These are phyloP conservation scores for Stylophora pistillata DNA, from an alignment of 64 coral and sea anemone species.

Conservation along the genomic window DNA sequence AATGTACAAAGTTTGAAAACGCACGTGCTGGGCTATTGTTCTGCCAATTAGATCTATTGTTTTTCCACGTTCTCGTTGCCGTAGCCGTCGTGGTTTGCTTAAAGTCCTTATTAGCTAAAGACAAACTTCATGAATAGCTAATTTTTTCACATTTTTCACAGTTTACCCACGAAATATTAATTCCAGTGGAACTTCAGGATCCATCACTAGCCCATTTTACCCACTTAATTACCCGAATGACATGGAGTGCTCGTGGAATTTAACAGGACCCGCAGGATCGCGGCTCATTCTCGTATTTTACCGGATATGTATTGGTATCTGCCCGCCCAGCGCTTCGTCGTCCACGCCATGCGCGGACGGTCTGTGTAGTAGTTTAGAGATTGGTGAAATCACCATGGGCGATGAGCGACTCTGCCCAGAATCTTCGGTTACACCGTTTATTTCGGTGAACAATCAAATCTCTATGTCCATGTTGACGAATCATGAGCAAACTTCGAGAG, in stretches of 20 bases:
- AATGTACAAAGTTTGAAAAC: no score
- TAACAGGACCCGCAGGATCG: neutral
- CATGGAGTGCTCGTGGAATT: slow-evolving; percentile 28
- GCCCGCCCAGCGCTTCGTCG: neutral
- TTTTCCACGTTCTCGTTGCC: no score
- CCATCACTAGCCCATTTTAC: slow-evolving; percentile 6
- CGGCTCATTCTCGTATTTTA: slow-evolving; percentile 5
- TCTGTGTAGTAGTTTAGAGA: neutral
- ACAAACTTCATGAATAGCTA: no score
- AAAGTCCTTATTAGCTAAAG: no score
- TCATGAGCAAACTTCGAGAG: neutral
- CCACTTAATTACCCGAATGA: neutral
- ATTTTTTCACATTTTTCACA: neutral
- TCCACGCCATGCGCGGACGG: neutral
- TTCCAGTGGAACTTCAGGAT: slow-evolving; percentile 2
- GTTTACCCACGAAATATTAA: slow-evolving; percentile 9
- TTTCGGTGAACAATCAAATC: slow-evolving; percentile 12
- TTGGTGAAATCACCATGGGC: neutral
- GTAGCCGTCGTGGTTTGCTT: no score
- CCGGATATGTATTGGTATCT: slow-evolving; percentile 17
- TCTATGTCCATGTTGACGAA: slow-evolving; percentile 3
- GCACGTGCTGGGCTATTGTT: no score
- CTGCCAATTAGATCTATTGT: no score
- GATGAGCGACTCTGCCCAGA: neutral
- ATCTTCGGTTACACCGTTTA: slow-evolving; percentile 6